Conservation (phyloP, 1,140 invertebrate genomes). For the Portunus trituberculatus region DNA sequence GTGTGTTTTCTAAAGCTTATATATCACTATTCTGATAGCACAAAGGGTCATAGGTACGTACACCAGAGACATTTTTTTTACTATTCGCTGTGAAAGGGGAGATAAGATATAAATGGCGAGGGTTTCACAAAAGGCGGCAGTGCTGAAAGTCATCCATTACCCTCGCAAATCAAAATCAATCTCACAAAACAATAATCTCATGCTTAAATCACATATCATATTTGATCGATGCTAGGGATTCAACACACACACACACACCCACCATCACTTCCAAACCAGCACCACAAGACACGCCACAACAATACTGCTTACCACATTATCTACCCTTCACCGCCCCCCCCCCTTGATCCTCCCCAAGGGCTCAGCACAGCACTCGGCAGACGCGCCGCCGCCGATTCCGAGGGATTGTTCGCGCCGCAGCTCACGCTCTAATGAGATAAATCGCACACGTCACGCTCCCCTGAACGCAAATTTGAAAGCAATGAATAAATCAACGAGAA, state of each 20-base stretch:
- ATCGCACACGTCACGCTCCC: constrained; percentile 8
- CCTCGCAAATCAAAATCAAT: no score
- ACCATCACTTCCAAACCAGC: not conserved
- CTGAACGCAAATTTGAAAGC: constrained; percentile 10
- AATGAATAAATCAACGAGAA: constrained; percentile 24
- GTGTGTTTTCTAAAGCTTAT: no score
- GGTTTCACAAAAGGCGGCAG: no score
- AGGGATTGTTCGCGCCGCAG: not conserved
- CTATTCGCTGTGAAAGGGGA: no score
- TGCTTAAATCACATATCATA: no score
- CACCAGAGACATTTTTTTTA: no score
- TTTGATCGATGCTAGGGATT: no score
- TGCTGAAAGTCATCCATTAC: no score
- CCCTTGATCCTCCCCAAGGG: not conserved
- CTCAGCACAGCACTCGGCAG: not conserved
- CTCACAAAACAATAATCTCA: no score
- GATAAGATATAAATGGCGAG: no score
- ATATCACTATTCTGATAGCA: no score
- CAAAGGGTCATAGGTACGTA: no score
- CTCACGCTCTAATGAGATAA: constrained; percentile 22
- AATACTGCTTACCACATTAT: not conserved
- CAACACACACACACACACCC: not conserved
- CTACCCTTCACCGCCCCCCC: not conserved
- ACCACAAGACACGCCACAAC: not conserved
- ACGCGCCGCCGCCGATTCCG: not conserved